Conservation (phyloP, 2,797 vertebrate species). For the Mus spretus region DNA sequence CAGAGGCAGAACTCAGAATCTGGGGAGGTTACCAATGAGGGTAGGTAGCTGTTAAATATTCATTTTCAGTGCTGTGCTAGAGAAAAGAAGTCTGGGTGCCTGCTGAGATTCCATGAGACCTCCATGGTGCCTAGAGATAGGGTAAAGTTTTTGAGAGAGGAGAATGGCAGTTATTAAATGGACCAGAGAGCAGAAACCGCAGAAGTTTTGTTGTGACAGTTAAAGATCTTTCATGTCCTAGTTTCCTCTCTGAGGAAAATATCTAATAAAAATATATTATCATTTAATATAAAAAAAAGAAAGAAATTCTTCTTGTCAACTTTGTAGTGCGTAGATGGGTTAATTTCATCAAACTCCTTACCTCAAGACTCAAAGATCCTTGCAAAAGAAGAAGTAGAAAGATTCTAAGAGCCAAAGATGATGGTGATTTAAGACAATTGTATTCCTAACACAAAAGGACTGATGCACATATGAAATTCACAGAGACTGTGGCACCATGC, state of each 20-base stretch:
- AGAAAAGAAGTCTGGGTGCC: background rate
- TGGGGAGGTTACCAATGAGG: background rate
- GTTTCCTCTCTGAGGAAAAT: too few species aligned
- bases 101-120: background rate
- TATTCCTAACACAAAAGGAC: background rate
- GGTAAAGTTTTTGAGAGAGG: background rate
- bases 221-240: too few species aligned
- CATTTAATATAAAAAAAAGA: too few species aligned
- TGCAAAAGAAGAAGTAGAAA: background rate
- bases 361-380: background rate
- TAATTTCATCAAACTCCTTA: background rate
- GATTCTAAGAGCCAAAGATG: background rate
- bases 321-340: background rate
- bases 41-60: background rate
- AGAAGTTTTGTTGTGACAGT: background rate
- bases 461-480: background rate
- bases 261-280: too few species aligned
- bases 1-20: background rate
- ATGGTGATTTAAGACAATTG: background rate
- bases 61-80: background rate
- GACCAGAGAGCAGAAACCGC: background rate
- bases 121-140: background rate
- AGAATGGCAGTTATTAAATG: fast-evolving
- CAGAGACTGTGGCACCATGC: background rate
- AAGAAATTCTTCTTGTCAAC: background rate